Percentiles rank a stretch among this genome's conserved stretches.
Conservation (phyloP, 2,797 vertebrate genomes). For the Premnoplex brunnescens region DNA sequence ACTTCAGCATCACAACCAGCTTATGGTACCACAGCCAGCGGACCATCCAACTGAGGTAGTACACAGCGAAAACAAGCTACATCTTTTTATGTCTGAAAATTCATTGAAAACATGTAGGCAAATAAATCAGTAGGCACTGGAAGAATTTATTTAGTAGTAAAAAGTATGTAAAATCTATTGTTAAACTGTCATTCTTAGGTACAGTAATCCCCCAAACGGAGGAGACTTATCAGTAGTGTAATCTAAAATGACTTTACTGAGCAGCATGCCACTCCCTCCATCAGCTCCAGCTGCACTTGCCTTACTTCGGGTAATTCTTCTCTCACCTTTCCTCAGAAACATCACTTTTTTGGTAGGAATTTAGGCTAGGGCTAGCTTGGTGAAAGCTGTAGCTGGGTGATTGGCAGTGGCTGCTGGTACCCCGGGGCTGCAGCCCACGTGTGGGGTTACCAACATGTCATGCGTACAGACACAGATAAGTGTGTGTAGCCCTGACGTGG, state of each 20-base stretch:
- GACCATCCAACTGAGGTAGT: conserved; percentile 94
- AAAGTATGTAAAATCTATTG: not conserved
- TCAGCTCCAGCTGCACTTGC: not conserved
- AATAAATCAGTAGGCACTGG: not conserved
- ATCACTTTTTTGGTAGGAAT: not conserved
- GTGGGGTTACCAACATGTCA: rapidly evolving
- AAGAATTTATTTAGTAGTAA: not conserved
- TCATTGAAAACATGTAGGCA: not conserved
- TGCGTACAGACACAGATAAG: not conserved
- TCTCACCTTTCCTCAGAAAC: not conserved
- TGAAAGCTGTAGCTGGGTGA: not conserved
- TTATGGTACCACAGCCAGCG: conserved; percentile 84
- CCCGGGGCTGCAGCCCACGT: not conserved
- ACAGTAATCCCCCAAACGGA: not conserved
- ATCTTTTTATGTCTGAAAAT: not conserved
- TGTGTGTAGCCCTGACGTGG: not conserved
- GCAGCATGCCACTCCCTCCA: not conserved
- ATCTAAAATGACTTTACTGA: not conserved
- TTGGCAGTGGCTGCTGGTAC: not conserved
- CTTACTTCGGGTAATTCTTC: not conserved
- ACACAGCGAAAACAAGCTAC: not conserved
- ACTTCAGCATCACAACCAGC: conserved; percentile 95
- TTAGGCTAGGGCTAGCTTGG: not conserved
- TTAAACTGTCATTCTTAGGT: not conserved
- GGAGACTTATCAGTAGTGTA: not conserved